Base-by-base conservation (phyloP, 2,888 invertebrate genomes). In the Pyrrhosoma nymphula region DNA sequence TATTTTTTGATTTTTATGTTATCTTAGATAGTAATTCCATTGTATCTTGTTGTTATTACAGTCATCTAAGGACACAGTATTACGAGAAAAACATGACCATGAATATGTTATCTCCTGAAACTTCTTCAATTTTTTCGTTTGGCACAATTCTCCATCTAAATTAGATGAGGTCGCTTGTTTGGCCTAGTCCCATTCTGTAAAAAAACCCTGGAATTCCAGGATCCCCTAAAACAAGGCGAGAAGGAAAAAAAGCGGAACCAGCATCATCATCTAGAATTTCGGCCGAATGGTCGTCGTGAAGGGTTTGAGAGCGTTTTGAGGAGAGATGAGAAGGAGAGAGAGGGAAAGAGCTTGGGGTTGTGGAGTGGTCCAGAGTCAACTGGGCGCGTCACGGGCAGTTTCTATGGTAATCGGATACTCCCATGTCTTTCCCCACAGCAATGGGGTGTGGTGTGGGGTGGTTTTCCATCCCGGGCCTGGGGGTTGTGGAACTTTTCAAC, bases 331-430 rank as follows among this genome's bases (percentile, higher is more conserved):
- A 82, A 10, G 82, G 12, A 3, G 30, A 82, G 82, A 3, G 30
- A 30, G 82, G 16, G 14, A 10, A 18, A 2, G 82, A 35, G 82
- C 12, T 35, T 23, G n/a, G 30, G 30, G 82, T 35, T 0, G 47
- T 47, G 82, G 14, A 82, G 35, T 82, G 82, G 82, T 35, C 35
- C 69, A 69, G 69, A 69, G 82, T 82, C 82, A 82, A 82, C 82
- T n/a, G 82, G 82, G 82, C 30, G 82, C 82, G 35, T 35, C 82
- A 35, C 30, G 82, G 82, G 82, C 82, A 82, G 82, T 82, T 82
- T 82, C 82, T 82, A 82, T 82, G 82, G 82, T 82, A 82, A 82
- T 82, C 82, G 26, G 82, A 35, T 82, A 35, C 82, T 35, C 82
- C 82, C 16, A 47, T 47, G 47, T 47, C 47, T 47, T 14, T 60